phyloP scores from a whole-genome alignment of 2,113 vertebrate genomes.

The Gymnogyps californianus region DNA sequence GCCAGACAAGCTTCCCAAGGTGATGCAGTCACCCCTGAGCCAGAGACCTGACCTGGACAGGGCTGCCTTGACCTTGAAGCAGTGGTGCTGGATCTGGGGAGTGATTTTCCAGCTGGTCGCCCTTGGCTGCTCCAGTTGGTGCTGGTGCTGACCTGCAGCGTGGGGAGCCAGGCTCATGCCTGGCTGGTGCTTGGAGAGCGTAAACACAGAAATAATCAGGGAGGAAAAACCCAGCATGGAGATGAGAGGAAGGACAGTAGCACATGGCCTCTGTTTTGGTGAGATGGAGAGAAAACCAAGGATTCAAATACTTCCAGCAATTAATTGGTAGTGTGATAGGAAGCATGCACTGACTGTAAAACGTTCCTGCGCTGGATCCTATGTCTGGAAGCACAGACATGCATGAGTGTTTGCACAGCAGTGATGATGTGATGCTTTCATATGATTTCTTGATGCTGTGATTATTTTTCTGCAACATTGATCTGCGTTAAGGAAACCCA shows the following conservation, averaged over 20 bases:
- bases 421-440: neutral
- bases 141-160: neutral
- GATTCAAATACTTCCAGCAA: neutral
- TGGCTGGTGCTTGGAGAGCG: neutral
- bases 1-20: neutral
- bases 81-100: neutral
- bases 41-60: neutral
- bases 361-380: rapidly evolving
- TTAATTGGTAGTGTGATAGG: slow-evolving; percentile 7
- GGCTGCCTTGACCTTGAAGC: neutral
- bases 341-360: neutral
- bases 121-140: neutral
- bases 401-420: neutral
- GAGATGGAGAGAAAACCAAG: neutral
- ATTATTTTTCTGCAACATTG: neutral
- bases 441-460: neutral
- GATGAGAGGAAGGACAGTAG: neutral
- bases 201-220: neutral
- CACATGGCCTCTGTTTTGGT: neutral
- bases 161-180: neutral
- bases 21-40: neutral
- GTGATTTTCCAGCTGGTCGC: neutral
- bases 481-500: neutral
- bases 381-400: neutral
- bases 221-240: neutral